Conservation (phyloP, 1,140 invertebrate species). For the Rhopalosiphum maidis region DNA sequence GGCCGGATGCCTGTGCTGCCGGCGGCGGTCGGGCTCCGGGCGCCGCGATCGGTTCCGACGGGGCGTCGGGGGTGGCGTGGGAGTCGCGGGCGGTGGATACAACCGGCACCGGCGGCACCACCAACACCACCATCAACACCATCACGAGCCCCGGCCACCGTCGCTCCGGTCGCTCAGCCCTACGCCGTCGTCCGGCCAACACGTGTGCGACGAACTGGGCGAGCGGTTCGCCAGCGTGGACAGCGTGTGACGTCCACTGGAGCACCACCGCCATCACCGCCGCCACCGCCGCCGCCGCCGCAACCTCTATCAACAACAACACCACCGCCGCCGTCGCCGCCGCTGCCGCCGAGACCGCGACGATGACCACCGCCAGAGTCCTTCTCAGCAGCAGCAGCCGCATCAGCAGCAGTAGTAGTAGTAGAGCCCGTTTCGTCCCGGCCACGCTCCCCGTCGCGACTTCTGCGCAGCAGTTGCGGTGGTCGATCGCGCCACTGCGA, state of each 20-base stretch:
- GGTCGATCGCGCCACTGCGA: neutral
- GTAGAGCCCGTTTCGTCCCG: neutral
- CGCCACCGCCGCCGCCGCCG: too few relatives aligned
- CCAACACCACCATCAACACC: constrained; percentile 61
- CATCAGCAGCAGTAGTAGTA: neutral
- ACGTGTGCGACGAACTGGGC: constrained; percentile 66
- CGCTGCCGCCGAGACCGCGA: neutral
- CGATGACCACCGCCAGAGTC: neutral
- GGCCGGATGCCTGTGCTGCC: constrained; percentile 63
- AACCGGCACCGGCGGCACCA: constrained; percentile 47
- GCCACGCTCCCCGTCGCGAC: neutral
- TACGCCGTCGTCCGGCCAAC: constrained; percentile 60
- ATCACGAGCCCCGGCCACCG: constrained; percentile 61
- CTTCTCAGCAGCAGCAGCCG: neutral
- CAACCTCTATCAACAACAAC: neutral
- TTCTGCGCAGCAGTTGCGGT: neutral
- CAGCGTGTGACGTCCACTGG: constrained; percentile 65
- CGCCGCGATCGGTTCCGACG: constrained; percentile 62
- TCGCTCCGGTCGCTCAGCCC: constrained; percentile 58
- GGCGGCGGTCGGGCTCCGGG: constrained; percentile 61
- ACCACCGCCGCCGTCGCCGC: neutral
- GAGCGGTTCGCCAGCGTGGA: constrained; percentile 67
- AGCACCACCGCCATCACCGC: constrained; percentile 57
- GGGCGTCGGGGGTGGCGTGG: constrained; percentile 62
- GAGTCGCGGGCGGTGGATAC: constrained; percentile 58